Conservation (phyloP, 2,113 vertebrate genomes). For the Malurus elegans region DNA sequence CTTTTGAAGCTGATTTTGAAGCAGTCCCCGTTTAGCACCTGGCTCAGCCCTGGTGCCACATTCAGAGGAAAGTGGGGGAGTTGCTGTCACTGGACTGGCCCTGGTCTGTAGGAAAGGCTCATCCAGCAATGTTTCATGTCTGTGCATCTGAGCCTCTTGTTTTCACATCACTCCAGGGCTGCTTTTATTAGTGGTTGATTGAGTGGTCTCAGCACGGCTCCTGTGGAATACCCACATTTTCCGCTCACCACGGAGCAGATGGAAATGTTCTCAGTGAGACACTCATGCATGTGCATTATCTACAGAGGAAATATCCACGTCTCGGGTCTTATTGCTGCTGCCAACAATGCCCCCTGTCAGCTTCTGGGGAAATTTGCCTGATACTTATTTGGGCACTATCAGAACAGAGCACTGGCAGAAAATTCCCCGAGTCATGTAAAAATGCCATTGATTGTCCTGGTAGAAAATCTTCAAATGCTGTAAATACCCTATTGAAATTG, state of each 20-base stretch:
- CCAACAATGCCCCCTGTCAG: background rate
- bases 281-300: slow-evolving; percentile 34
- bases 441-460: background rate
- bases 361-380: background rate
- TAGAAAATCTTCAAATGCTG: background rate
- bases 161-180: background rate
- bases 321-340: background rate
- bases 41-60: background rate
- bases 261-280: slow-evolving; percentile 37
- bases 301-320: slow-evolving; percentile 16
- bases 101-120: background rate
- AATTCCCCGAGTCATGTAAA: background rate
- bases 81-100: background rate
- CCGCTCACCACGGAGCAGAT: background rate
- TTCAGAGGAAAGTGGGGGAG: background rate
- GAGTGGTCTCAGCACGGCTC: slow-evolving; percentile 45
- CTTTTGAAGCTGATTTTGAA: background rate
- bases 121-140: background rate
- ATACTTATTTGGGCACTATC: background rate
- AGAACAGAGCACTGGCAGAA: background rate
- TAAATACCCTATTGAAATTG: background rate
- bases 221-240: slow-evolving; percentile 28
- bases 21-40: background rate
- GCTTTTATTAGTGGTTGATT: slow-evolving; percentile 28
- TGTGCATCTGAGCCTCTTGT: slow-evolving; percentile 3